phyloP scores from a whole-genome alignment of 1,140 invertebrate species.

The Linepithema humile region DNA sequence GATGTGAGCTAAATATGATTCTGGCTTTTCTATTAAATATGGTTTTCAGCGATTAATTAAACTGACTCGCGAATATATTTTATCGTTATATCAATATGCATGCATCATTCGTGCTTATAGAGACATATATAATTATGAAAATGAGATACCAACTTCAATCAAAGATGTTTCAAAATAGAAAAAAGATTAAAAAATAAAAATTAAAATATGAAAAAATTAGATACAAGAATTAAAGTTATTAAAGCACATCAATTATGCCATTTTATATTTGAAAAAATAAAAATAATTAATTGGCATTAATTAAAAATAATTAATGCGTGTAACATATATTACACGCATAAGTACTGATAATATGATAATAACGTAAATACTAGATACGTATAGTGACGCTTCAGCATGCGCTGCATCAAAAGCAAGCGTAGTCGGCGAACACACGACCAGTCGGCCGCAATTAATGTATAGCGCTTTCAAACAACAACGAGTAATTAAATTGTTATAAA shows the following conservation, averaged over 20 bases:
- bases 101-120: too few species aligned
- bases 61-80: too few species aligned
- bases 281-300: conserved; percentile 11
- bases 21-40: too few species aligned
- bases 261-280: neutral
- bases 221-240: too few species aligned
- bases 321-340: neutral
- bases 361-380: conserved; percentile 10
- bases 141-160: too few species aligned
- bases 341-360: conserved; percentile 30
- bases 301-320: conserved; percentile 18
- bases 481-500: conserved; percentile 53
- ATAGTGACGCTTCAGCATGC: neutral
- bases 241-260: neutral
- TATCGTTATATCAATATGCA: too few species aligned
- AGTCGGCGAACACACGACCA: neutral
- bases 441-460: conserved; percentile 15
- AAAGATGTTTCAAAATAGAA: too few species aligned
- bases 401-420: conserved; percentile 34
- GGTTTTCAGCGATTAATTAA: too few species aligned
- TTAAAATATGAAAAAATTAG: too few species aligned
- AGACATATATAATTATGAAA: too few species aligned
- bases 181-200: too few species aligned
- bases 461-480: conserved; percentile 5
- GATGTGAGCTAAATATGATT: too few species aligned